Conservation (phyloP, 92 coral and sea anemone species). For the Chrysogorgia sp. region DNA sequence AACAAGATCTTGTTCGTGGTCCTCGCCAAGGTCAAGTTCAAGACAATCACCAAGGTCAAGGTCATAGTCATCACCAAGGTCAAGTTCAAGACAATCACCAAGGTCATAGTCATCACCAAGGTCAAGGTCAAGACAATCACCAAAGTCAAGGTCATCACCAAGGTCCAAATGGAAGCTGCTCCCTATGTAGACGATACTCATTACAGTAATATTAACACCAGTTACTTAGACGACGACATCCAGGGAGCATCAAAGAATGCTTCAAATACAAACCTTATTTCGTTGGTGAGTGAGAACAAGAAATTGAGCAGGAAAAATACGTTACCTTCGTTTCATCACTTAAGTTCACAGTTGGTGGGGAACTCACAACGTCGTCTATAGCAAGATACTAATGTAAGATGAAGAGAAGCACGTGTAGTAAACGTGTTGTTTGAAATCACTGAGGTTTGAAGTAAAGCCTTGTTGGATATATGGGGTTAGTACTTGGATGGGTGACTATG, state of each 20-base stretch:
- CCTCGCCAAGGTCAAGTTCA: conserved; percentile 7
- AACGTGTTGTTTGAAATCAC: too few species aligned
- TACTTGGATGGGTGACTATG: too few species aligned
- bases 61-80: not conserved
- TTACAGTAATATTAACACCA: not conserved
- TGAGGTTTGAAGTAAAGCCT: too few species aligned
- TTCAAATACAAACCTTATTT: not conserved
- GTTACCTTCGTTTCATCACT: conserved; percentile 19
- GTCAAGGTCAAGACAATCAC: not conserved
- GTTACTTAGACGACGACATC: not conserved
- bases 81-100: not conserved
- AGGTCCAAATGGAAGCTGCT: not conserved
- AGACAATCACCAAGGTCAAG: not conserved
- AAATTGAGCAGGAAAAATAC: not conserved
- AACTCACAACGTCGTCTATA: not conserved
- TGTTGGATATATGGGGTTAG: too few species aligned
- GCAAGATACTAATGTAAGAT: not conserved
- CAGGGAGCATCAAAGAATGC: not conserved
- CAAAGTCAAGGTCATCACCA: not conserved
- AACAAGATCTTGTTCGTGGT: too few species aligned
- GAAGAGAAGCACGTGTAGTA: too few species aligned
- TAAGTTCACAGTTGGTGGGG: conserved; percentile 16
- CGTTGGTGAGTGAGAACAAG: not conserved
- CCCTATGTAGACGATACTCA: not conserved
- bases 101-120: not conserved